Base-by-base conservation (phyloP, 2,113 vertebrate genomes). In the Dromaius novaehollandiae region DNA sequence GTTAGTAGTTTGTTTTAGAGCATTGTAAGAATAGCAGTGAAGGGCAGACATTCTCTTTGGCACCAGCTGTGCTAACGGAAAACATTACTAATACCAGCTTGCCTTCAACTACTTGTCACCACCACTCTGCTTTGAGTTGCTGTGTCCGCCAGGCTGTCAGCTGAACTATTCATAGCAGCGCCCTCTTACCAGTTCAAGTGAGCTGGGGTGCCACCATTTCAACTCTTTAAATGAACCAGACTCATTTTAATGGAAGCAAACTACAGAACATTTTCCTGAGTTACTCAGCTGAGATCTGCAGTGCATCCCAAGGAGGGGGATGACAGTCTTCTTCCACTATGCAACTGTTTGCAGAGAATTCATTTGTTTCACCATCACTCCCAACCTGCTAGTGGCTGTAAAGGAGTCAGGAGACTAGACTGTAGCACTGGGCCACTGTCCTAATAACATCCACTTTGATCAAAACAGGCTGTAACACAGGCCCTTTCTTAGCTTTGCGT, bases 121-220 rank as follows among this genome's bases (percentile, higher is more conserved):
- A 38, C 16, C 10, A 1, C 80, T 4, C 68, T 42, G 77, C 55
- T 42, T 71, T 10, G 6, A 61, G 86, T 53, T 40, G 79, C 69
- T 44, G 2, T 5, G 0, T n/a, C 44, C 0, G 0, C 24, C 63
- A 9, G 30, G 42, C 93, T 73, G 53, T 5, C 14, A 10, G 73
- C 76, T 24, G 13, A 51, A 9, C 32, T 44, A 28, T 25, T 48
- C 11, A 0, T 0, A 7, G 64, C 25, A 42, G 32, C 0, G 0
- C 20, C 46, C 36, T 50, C 51, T n/a, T 25, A 34, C 30, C 0
- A 0, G 5, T 36, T 69, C 64, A 1, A 24, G 50, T 1, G 30
- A 69, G 36, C 40, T 28, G 28, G 0, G 20, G 25, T 70, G 77
- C 34, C 40, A 5, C 42, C 18, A 0, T 6, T 44, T 34, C 17